These are phyloP conservation scores for Silurus lanzhouensis DNA, from an alignment of 2,797 vertebrate genomes.

Conservation along the genomic window DNA sequence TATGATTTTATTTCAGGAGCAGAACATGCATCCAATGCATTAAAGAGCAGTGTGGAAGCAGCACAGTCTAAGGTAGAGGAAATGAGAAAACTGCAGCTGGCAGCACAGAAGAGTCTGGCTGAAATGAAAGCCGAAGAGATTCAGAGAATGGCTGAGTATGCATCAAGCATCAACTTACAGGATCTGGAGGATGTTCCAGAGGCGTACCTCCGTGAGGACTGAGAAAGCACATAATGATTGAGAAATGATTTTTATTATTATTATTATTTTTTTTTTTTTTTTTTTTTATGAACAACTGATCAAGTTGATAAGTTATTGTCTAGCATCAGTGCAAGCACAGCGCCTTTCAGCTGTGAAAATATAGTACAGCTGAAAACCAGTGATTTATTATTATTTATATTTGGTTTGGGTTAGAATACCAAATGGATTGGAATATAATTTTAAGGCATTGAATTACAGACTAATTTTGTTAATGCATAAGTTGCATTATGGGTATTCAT, in stretches of 20 bases:
- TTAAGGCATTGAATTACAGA: neutral
- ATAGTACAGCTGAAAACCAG: neutral
- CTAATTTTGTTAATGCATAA: neutral
- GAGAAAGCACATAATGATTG: conserved; percentile 53
- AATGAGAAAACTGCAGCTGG: conserved; percentile 76
- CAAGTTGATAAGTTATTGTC: neutral
- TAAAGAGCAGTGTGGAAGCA: conserved; percentile 83
- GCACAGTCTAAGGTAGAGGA: conserved; percentile 85
- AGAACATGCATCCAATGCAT: conserved; percentile 81
- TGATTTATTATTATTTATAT: neutral
- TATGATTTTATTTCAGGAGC: conserved; percentile 75
- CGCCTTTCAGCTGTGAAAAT: neutral
- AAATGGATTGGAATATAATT: neutral
- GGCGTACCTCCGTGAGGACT: conserved; percentile 92
- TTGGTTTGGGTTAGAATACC: neutral
- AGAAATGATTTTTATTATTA: neutral
- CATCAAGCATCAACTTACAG: conserved; percentile 60
- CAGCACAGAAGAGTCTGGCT: conserved; percentile 84
- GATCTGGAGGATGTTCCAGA: conserved; percentile 75
- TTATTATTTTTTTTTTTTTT: neutral
- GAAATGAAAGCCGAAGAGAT: conserved; percentile 89
- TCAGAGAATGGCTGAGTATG: conserved; percentile 69
- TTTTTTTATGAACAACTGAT: neutral
- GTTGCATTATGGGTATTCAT: neutral
- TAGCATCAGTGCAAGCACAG: neutral